A percentile compares a stretch with the other conserved stretches of the same genome.
These are phyloP conservation scores for Phacellophora camtschatica DNA, from an alignment of 30 jellyfish, hydroid and myxozoan genomes.

Conservation along the genomic window DNA sequence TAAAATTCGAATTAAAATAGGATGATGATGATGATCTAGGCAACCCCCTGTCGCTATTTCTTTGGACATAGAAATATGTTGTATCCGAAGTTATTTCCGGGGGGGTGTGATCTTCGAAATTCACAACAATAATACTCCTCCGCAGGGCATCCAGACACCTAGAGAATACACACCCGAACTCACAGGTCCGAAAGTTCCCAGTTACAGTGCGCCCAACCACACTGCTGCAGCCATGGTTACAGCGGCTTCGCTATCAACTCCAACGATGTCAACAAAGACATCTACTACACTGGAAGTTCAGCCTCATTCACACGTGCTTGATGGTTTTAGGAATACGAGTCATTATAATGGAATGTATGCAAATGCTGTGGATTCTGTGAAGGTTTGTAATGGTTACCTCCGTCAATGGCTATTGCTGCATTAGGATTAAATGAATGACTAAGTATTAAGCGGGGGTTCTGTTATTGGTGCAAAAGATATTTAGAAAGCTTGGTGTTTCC, in stretches of 20 bases:
- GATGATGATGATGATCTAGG: no score
- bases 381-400: slow-evolving; percentile 24
- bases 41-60: no score
- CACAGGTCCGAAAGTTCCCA: not conserved
- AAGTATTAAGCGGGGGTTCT: no score
- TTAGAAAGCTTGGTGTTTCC: no score
- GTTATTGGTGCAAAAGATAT: no score
- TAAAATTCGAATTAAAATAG: no score
- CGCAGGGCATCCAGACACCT: slow-evolving; percentile 58
- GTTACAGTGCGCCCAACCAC: not conserved
- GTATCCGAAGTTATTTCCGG: no score
- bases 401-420: no score
- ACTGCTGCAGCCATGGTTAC: not conserved
- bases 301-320: slow-evolving; percentile 39
- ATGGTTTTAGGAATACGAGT: slow-evolving; percentile 15
- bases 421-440: no score
- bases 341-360: slow-evolving; percentile 35
- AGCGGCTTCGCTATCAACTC: not conserved
- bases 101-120: no score
- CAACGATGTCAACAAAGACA: slow-evolving; percentile 3
- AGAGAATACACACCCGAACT: slow-evolving; percentile 15
- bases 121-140: no score
- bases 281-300: slow-evolving; percentile 4
- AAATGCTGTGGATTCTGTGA: slow-evolving; percentile 37
- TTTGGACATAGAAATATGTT: no score